A percentile compares a stretch with the other conserved stretches of the same genome.
Conservation (phyloP, 2,113 vertebrate genomes). For the Catharus bicknelli region DNA sequence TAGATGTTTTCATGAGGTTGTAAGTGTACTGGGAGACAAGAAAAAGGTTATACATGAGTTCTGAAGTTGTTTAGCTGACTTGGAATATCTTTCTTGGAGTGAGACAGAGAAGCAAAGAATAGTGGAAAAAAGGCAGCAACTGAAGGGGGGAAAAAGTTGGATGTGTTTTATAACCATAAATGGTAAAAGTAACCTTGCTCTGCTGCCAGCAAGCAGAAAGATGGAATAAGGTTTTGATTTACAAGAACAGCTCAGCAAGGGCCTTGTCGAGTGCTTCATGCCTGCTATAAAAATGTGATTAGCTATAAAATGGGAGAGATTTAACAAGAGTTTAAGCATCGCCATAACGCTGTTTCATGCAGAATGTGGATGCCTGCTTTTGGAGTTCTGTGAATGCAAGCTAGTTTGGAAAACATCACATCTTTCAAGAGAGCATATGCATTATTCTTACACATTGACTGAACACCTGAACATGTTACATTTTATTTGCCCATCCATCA, state of each 20-base stretch:
- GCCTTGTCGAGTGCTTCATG: slow-evolving; percentile 75
- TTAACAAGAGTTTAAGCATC: slow-evolving; percentile 74
- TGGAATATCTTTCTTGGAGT: slow-evolving; percentile 65
- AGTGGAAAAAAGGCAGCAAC: slow-evolving; percentile 62
- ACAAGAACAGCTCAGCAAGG: slow-evolving; percentile 74
- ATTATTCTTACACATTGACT: background rate
- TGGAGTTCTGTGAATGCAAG: slow-evolving; percentile 35
- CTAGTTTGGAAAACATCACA: slow-evolving; percentile 27
- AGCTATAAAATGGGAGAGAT: slow-evolving; percentile 76
- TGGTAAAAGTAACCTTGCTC: slow-evolving; percentile 76
- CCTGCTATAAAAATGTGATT: slow-evolving; percentile 80
- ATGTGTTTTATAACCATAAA: slow-evolving; percentile 81
- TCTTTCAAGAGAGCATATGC: slow-evolving; percentile 24
- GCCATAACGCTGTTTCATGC: slow-evolving; percentile 36
- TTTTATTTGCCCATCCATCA: background rate
- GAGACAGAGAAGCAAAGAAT: slow-evolving; percentile 45
- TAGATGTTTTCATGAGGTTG: slow-evolving; percentile 11
- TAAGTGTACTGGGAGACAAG: background rate
- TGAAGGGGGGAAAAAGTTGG: slow-evolving; percentile 59
- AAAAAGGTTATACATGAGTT: background rate
- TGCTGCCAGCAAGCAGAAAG: slow-evolving; percentile 70
- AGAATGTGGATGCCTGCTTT: slow-evolving; percentile 59
- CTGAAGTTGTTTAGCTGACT: slow-evolving; percentile 55
- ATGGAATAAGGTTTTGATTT: slow-evolving; percentile 82
- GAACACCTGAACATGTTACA: background rate